Evolutionary conservation across 2,113 vertebrate species (phyloP), one percentile per base, ranked within the genome.

Genomic region (Ptilonorhynchus violaceus): DNA sequence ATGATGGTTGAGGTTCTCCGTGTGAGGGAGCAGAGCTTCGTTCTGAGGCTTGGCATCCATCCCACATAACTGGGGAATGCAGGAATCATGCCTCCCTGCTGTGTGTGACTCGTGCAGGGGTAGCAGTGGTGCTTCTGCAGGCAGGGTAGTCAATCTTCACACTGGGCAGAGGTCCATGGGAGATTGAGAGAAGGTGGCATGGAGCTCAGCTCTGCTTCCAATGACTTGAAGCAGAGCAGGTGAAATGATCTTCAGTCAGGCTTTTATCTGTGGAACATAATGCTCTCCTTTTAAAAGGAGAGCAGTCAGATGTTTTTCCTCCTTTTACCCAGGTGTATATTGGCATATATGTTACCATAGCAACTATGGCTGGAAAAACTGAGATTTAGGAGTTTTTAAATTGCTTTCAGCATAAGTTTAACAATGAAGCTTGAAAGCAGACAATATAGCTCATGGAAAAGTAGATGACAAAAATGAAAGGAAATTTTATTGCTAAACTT

Each of bases 271-370:
- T 79, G 73, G 70, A 87, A 80, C 56, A 52, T 25, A 78, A 81
- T 81, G 41, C 46, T 78, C 44, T 83, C 20, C 14, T 70, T 83
- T 89, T 41, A 42, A 62, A 79, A 64, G 33, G 44, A 60, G 67
- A 91, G 39, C 41, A 72, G 60, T 53, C 67, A 64, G 68, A 76
- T 52, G 30, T 35, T 88, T 78, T 91, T 86, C 30, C n/a, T 93
- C 52, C 25, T 86, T 96, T 93, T 81, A 85, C 67, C 63, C 56
- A 85, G 69, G 78, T 81, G 35, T 88, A 75, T 94, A 85, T 88
- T 94, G 95, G 88, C 56, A 89, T 89, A 76, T 63, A 63, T 30
- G 88, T 95, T 95, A 85, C 93, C 96, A 94, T 95, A 96, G 88
- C 92, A 93, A 95, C 93, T 53, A 25, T 23, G 41, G 17, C 52